Evolutionary conservation across 1,140 invertebrate genomes (phyloP), one percentile per base, ranked within the genome.

Genomic region (Nasonia giraulti): DNA sequence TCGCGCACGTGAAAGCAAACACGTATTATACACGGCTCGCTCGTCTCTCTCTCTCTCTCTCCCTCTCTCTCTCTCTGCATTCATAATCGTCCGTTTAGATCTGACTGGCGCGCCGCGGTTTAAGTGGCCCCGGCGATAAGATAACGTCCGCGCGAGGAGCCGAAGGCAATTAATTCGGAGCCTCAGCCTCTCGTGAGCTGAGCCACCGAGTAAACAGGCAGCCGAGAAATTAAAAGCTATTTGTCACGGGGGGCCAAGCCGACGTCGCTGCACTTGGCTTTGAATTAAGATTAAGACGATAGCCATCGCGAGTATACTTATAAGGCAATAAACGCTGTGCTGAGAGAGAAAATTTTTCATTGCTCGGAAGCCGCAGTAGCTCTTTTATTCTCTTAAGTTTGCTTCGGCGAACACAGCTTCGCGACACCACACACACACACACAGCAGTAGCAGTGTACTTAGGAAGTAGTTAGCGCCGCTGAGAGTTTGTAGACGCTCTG

Each of bases 201-300:
- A 27, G 27, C 27, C 27, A 1, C 87, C 89, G 90, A 87, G 91
- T 92, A 93, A 93, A 93, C 92, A 93, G 89, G 89, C 88, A 20
- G 55, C 88, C 91, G 90, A 93, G 91, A 93, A 93, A 93, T 93
- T 93, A 93, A 93, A 93, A 93, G 92, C 92, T 91, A 93, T 93
- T 93, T 93, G 92, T 93, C 92, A 93, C 90, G 90, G 88, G 62
- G 76, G 27, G 27, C 71, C 20, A 8, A 71, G 76, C 17, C 31
- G 12, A 10, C 17, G 37, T 37, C 80, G 82, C 75, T 44, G 7
- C 5, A 44, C 40, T 86, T 27, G 27, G 87, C 89, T 89, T 88
- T 89, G 90, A 92, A 93, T 93, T 92, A 92, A 92, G 92, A 93
- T 92, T 91, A 89, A 87, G 86, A 88, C 87, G 91, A 92, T 92